Base-by-base conservation (phyloP, 1,140 invertebrate species). In the Euwallacea fornicatus region DNA sequence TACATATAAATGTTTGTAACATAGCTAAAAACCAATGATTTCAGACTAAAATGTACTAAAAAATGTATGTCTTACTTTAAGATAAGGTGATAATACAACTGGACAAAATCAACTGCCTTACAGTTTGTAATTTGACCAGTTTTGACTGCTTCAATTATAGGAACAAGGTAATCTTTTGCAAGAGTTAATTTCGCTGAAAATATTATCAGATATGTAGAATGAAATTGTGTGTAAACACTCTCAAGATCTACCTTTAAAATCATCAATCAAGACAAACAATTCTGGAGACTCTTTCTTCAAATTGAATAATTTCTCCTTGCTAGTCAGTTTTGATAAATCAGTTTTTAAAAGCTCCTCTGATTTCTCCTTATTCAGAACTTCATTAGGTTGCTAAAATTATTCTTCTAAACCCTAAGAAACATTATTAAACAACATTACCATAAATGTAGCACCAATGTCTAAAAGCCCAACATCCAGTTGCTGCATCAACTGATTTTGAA, bases 1-100 rank as follows among this genome's bases (percentile, higher is more conserved):
- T 96, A 98, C 82, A 93, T 96, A 41, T 87, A 87, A 16, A 97
- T 89, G 81, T 97, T 96, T 15, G 88, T 88, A 74, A 89, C 92
- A 78, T 97, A 97, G 81, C 88, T 89, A 75, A 72, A 84, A 82
- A 56, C 21, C 16, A 6, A 55, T 42, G 53, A 55, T 69, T 71
- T 9, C 33, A 62, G 58, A 73, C 62, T 60, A 21, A 42, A 8
- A 47, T 58, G 7, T 46, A 72, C 43, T 64, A 42, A 71, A 44
- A 71, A 66, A 66, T 62, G n/a, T 71, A 59, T 47, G 75, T 10
- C 79, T 82, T 82, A 87, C 86, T 92, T 93, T 71, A 93, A 81
- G 74, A 90, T 85, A 10, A 93, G 78, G 74, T 90, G 85, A 79
- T 90, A 88, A 76, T 92, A 90, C 7, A 86, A 87, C 79, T 85